Evolutionary conservation across 2,113 vertebrate genomes (phyloP).

Genomic region (Dipodomys merriami): DNA sequence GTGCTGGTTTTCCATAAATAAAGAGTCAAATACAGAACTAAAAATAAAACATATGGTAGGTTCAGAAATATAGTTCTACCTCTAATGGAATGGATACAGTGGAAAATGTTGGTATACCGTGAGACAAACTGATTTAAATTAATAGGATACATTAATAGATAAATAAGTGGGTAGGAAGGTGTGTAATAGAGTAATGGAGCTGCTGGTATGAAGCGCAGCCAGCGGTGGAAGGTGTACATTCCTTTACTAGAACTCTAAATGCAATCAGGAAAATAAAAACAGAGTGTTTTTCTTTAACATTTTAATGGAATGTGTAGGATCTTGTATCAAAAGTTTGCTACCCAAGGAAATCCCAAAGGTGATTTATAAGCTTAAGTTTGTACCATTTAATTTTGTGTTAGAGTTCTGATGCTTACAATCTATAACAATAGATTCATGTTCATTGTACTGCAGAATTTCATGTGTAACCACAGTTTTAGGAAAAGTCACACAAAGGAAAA

Average conservation of each 20-base stretch:
- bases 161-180: neutral
- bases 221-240: too few relatives aligned
- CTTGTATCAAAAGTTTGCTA: neutral
- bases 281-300: neutral
- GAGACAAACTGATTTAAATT: neutral
- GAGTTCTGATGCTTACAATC: neutral
- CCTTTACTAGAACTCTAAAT: too few relatives aligned
- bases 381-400: neutral
- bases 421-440: neutral
- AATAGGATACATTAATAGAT: neutral
- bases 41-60: neutral
- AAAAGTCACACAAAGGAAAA: neutral
- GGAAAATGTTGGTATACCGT: neutral
- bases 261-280: neutral
- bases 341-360: neutral
- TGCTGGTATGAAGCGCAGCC: too few relatives aligned
- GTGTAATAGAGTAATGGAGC: neutral
- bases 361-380: neutral
- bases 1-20: neutral
- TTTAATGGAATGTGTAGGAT: neutral
- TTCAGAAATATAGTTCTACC: neutral
- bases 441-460: conserved; percentile 23
- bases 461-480: neutral
- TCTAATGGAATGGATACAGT: neutral
- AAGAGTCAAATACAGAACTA: neutral